Conservation (phyloP, 2,113 vertebrate species). For the pig (Sus scrofa) region T2T-Sscrofa CM000827.6:67577001-67577500, state of each 20-base stretch:
- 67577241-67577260: neutral
- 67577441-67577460: neutral
- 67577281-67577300: neutral
- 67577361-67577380: neutral
- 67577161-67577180: neutral
- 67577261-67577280: neutral
- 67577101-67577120: neutral
- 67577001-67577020: neutral
- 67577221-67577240: neutral
- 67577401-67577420: neutral
- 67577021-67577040: neutral
- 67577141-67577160: neutral
- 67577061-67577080: neutral
- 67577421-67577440: neutral
- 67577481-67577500: neutral
- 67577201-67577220: neutral
- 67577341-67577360: neutral
- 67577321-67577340: neutral
- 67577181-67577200: neutral
- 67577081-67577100: neutral
- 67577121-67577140: neutral
- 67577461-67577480: neutral
- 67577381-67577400: neutral
- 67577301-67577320: neutral
- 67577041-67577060: neutral